These are phyloP conservation scores for Eriosoma lanigerum DNA, from an alignment of 1,140 invertebrate genomes.

Conservation along the genomic window DNA sequence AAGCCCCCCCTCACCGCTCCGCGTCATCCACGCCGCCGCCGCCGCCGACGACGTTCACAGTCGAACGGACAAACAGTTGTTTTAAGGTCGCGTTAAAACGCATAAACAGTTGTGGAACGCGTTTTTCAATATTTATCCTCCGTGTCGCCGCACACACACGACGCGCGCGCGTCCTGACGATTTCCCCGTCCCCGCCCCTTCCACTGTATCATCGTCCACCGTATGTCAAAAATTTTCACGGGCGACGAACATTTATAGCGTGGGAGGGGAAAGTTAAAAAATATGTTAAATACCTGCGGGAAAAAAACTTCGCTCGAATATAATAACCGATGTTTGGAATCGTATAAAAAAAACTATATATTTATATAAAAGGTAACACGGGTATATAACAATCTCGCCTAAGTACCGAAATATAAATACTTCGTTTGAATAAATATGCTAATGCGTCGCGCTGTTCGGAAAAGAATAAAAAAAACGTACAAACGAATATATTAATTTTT, in stretches of 20 bases:
- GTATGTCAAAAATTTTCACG: constrained; percentile 32
- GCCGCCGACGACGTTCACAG: not conserved
- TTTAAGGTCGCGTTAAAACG: constrained; percentile 26
- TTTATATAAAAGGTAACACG: too few species aligned
- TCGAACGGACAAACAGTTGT: constrained; percentile 33
- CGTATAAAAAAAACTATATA: too few species aligned
- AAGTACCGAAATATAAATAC: constrained; percentile 31
- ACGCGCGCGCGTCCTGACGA: not conserved
- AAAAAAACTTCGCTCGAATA: too few species aligned
- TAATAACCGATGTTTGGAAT: too few species aligned
- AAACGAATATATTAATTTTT: constrained; percentile 16
- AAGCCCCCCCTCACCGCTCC: too few species aligned
- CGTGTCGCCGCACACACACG: too few species aligned
- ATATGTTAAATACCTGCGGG: too few species aligned
- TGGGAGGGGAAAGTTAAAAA: not conserved
- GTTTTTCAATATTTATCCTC: constrained; percentile 22
- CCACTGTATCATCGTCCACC: constrained; percentile 13
- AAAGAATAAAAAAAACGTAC: not conserved
- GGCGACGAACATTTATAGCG: not conserved
- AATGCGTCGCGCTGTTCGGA: constrained; percentile 6
- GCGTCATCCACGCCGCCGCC: not conserved
- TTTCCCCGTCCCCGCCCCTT: not conserved
- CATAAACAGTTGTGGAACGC: constrained; percentile 35
- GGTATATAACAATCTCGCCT: not conserved
- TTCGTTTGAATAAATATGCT: constrained; percentile 22